phyloP scores from a whole-genome alignment of 2,797 vertebrate species.

The Eupleurogrammus muticus region DNA sequence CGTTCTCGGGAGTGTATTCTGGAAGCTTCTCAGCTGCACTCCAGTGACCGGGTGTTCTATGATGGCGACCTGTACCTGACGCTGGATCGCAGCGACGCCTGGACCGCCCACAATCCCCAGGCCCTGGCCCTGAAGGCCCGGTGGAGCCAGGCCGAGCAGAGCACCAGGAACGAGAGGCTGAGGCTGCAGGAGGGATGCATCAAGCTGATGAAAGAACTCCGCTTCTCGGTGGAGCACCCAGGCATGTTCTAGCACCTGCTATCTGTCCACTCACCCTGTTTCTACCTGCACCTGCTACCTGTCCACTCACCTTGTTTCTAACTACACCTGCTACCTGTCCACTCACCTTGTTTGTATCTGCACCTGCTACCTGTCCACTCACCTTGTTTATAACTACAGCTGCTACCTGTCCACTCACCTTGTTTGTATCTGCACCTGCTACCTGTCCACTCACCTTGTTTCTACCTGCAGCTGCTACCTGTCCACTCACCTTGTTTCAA shows the following conservation, averaged over 20 bases:
- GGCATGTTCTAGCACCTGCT: conserved; percentile 30
- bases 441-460: no score
- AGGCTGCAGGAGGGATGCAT: conserved; percentile 71
- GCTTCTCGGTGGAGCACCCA: conserved; percentile 45
- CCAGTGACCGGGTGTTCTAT: conserved; percentile 66
- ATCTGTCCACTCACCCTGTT: no score
- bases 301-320: no score
- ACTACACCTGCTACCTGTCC: no score
- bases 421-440: no score
- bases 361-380: no score
- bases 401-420: no score
- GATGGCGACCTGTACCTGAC: conserved; percentile 68
- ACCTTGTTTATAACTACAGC: no score
- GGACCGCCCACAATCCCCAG: conserved; percentile 63
- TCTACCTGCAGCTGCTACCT: no score
- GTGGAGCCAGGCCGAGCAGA: conserved; percentile 54
- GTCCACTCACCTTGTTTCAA: no score
- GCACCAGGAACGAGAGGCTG: conserved; percentile 37
- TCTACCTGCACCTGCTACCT: no score
- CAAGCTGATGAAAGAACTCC: conserved; percentile 64
- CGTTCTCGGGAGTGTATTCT: conserved; percentile 73
- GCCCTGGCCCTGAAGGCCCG: conserved; percentile 52
- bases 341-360: no score
- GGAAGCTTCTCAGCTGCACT: conserved; percentile 64
- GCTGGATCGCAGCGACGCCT: conserved; percentile 60